Evolutionary conservation across 2,113 vertebrate species (phyloP).

Genomic region (Passer montanus): DNA sequence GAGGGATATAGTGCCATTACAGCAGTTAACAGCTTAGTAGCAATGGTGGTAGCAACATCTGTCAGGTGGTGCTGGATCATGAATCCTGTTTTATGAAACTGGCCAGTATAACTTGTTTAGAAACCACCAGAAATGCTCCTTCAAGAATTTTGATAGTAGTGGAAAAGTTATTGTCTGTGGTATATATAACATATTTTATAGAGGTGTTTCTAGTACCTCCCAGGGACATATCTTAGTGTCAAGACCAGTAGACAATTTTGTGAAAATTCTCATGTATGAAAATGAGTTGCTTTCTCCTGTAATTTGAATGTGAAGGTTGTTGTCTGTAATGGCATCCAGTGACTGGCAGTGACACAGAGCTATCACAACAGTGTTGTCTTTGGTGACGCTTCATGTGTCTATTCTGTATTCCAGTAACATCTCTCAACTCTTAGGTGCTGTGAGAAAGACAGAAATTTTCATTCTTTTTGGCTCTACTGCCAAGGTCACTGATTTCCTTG

Average conservation of each 20-base stretch:
- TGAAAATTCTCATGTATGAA: neutral
- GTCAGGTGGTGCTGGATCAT: neutral
- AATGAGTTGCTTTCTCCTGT: neutral
- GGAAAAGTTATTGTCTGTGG: neutral
- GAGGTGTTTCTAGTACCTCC: neutral
- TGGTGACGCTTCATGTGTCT: neutral
- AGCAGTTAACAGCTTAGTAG: neutral
- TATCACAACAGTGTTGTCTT: neutral
- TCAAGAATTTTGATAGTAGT: neutral
- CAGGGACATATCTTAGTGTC: neutral
- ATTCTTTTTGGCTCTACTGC: neutral
- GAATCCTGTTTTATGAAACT: conserved; percentile 9
- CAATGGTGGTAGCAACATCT: neutral
- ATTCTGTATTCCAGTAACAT: neutral
- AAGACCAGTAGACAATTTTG: neutral
- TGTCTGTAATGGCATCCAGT: neutral
- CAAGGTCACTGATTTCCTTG: neutral
- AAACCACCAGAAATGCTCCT: neutral
- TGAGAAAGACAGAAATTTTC: neutral
- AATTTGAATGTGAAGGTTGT: neutral
- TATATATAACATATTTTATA: neutral
- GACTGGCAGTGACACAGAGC: neutral
- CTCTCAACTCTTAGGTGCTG: neutral
- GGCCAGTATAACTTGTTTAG: neutral
- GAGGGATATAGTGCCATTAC: neutral